Evolutionary conservation across 2,797 vertebrate species (phyloP).

Genomic region (Thalassophryne amazonica): DNA sequence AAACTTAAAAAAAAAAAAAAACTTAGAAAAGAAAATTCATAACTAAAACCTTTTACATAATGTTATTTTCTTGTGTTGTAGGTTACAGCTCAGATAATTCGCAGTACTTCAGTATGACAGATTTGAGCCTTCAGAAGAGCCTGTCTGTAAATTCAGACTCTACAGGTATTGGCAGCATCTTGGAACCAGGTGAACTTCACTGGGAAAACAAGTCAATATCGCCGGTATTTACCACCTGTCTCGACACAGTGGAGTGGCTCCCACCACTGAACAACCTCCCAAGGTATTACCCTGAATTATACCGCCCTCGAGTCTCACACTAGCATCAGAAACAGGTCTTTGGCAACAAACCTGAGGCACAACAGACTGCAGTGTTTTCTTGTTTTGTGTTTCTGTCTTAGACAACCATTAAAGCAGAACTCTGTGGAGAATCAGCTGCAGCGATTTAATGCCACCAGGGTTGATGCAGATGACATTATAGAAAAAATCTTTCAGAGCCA

Average conservation of each 20-base stretch:
- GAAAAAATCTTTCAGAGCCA: slow-evolving; percentile 96
- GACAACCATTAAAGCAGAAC: slow-evolving; percentile 88
- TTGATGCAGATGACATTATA: slow-evolving; percentile 93
- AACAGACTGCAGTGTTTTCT: neutral
- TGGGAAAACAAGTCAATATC: slow-evolving; percentile 56
- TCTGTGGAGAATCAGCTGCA: slow-evolving; percentile 93
- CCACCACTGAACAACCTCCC: slow-evolving; percentile 59
- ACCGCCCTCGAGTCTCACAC: neutral
- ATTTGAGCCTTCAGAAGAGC: slow-evolving; percentile 88
- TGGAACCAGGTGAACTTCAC: slow-evolving; percentile 82
- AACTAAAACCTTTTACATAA: neutral
- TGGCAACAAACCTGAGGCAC: neutral
- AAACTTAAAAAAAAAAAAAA: too few species aligned
- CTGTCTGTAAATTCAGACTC: slow-evolving; percentile 86
- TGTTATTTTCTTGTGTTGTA: slow-evolving; percentile 29
- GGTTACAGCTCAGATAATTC: slow-evolving; percentile 91
- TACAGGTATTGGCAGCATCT: slow-evolving; percentile 88
- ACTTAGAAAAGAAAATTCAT: neutral
- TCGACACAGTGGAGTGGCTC: slow-evolving; percentile 45
- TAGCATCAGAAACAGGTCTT: neutral
- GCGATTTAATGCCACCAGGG: slow-evolving; percentile 91
- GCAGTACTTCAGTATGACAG: slow-evolving; percentile 87
- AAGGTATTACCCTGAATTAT: slow-evolving; percentile 71
- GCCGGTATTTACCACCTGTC: slow-evolving; percentile 6
- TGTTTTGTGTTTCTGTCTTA: slow-evolving; percentile 43